Evolutionary conservation across 2,888 invertebrate genomes (phyloP).

Genomic region (Sturmia bella): DNA sequence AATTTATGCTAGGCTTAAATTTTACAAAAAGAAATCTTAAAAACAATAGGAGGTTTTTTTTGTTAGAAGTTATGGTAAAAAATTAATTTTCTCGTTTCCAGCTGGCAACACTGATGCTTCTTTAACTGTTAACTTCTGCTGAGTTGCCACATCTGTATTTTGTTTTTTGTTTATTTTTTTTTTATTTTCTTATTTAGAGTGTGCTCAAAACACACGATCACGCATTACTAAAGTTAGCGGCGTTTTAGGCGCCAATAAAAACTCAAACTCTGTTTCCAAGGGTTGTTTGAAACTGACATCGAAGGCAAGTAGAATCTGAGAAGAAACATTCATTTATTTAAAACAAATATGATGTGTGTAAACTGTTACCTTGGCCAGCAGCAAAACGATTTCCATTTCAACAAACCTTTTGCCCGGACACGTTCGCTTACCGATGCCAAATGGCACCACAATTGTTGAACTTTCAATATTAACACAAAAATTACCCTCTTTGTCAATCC

Average conservation of each 20-base stretch:
- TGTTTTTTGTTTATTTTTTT: neutral
- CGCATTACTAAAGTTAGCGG: constrained; percentile 87
- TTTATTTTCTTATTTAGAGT: neutral
- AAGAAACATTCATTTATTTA: neutral
- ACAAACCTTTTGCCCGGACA: constrained; percentile 94
- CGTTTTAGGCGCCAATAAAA: constrained; percentile 89
- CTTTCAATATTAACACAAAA: constrained; percentile 80
- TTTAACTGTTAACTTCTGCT: constrained; percentile 18
- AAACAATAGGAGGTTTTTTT: constrained; percentile 28
- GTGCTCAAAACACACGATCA: constrained; percentile 82
- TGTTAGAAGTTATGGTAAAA: constrained; percentile 2
- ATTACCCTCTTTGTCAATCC: constrained; percentile 83
- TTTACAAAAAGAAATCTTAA: constrained; percentile 30
- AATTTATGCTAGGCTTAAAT: constrained; percentile 66
- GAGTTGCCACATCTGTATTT: neutral
- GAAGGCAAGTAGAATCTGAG: constrained; percentile 87
- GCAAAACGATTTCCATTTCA: constrained; percentile 88
- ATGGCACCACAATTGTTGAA: constrained; percentile 88
- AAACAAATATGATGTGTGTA: neutral
- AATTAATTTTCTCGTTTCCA: constrained; percentile 4
- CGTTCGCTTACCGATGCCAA: constrained; percentile 90
- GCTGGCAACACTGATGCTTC: constrained; percentile 54
- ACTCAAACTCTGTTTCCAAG: constrained; percentile 90
- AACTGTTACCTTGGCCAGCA: constrained; percentile 86
- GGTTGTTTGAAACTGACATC: constrained; percentile 87